Evolutionary conservation across 2,888 invertebrate genomes (phyloP).

Genomic region (Panzeria rudis): DNA sequence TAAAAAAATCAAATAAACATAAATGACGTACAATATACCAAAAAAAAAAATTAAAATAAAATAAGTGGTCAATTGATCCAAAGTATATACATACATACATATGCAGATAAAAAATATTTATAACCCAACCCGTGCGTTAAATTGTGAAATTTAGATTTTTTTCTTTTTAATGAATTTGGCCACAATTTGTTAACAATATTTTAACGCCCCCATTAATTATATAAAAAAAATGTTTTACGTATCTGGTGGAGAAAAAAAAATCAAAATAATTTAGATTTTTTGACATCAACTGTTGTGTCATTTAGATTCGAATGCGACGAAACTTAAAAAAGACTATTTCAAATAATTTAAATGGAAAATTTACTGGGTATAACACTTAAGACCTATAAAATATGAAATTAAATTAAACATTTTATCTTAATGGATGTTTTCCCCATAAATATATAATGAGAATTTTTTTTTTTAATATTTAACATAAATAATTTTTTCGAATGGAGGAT

Average conservation of each 20-base stretch:
- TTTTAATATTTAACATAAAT: neutral
- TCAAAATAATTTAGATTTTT: constrained; percentile 7
- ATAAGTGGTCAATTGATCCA: neutral
- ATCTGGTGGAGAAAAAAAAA: constrained; percentile 25
- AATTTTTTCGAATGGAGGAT: neutral
- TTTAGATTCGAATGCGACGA: constrained; percentile 6
- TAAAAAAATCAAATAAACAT: constrained; percentile 24
- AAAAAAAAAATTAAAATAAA: neutral
- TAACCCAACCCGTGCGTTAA: neutral
- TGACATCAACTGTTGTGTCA: neutral
- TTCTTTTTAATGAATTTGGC: constrained; percentile 23
- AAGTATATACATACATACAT: neutral
- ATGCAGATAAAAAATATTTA: neutral
- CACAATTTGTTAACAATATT: constrained; percentile 60
- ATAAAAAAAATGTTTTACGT: constrained; percentile 13
- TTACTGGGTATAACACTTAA: too few species aligned
- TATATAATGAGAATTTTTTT: neutral
- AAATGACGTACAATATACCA: constrained; percentile 41
- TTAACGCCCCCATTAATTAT: constrained; percentile 42
- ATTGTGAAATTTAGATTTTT: constrained; percentile 33
- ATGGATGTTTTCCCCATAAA: neutral
- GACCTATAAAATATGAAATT: constrained; percentile 7
- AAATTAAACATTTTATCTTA: neutral
- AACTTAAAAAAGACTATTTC: neutral
- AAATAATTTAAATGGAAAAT: neutral